Conservation (phyloP, 1,140 invertebrate genomes). For the Pristionchus pacificus region DNA sequence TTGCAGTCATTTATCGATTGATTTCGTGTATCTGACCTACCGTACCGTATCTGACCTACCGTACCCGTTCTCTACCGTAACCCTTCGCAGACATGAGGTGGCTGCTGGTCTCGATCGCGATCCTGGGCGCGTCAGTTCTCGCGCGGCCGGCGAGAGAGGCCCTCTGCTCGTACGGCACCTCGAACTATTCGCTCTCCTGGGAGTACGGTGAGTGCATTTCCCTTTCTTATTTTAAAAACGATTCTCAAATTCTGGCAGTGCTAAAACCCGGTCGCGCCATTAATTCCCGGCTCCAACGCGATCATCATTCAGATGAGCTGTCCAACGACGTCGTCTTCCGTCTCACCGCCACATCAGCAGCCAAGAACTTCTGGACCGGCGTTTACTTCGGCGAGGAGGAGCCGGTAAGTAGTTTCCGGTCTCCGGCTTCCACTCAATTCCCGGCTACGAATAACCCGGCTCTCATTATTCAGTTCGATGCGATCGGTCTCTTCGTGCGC, state of each 20-base stretch:
- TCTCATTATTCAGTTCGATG: conserved; percentile 35
- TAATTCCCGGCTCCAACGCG: too few species aligned
- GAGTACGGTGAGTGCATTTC: conserved; percentile 4
- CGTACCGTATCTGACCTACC: too few species aligned
- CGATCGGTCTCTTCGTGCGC: conserved; percentile 40
- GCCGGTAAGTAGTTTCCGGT: conserved; percentile 17
- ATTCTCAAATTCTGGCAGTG: not conserved
- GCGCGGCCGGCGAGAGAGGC: not conserved
- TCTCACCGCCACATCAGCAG: conserved; percentile 16
- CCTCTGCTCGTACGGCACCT: not conserved
- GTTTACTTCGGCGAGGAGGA: conserved; percentile 19
- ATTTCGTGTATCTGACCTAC: too few species aligned
- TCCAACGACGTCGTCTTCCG: conserved; percentile 26
- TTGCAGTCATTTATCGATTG: too few species aligned
- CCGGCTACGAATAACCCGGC: not conserved
- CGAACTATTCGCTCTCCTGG: conserved; percentile 23
- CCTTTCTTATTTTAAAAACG: too few species aligned
- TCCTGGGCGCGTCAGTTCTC: not conserved
- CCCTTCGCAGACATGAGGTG: too few species aligned
- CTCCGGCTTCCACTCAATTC: not conserved
- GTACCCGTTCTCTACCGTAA: too few species aligned
- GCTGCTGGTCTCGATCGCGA: not conserved
- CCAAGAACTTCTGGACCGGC: conserved; percentile 24
- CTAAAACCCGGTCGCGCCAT: too few species aligned
- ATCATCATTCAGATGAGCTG: conserved; percentile 13